Evolutionary conservation across 2,113 vertebrate genomes (phyloP).

Genomic region (Heliornis fulica): DNA sequence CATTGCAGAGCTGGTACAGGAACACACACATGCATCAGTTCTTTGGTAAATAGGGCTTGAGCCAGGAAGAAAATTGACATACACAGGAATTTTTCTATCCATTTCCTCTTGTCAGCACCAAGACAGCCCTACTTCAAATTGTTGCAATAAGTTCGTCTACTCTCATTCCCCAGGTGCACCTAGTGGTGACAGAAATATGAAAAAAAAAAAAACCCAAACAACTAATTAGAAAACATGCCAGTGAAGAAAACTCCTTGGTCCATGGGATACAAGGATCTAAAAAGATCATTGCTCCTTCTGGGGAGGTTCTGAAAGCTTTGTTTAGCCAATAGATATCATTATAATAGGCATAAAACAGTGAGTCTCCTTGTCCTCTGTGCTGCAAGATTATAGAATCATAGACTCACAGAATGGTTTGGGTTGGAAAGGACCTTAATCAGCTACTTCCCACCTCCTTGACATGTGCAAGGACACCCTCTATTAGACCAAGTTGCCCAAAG

Average conservation of each 20-base stretch:
- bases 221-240: background rate
- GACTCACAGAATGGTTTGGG: too few relatives aligned
- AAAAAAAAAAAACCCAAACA: too few relatives aligned
- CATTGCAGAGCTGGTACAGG: background rate
- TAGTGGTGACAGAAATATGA: background rate
- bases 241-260: background rate
- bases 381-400: background rate
- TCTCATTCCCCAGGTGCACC: background rate
- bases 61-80: background rate
- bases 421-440: too few relatives aligned
- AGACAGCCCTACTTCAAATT: background rate
- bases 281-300: background rate
- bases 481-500: too few relatives aligned
- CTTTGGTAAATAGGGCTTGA: background rate
- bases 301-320: background rate
- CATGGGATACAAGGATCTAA: background rate
- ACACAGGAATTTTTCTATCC: background rate
- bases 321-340: background rate
- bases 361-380: background rate
- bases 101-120: background rate
- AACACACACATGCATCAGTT: accelerated
- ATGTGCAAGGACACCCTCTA: too few relatives aligned
- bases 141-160: background rate
- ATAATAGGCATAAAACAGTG: background rate
- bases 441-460: too few relatives aligned